Evolutionary conservation across 23 tunicate genomes (phyloP).

Genomic region (Oikopleura dioica): DNA sequence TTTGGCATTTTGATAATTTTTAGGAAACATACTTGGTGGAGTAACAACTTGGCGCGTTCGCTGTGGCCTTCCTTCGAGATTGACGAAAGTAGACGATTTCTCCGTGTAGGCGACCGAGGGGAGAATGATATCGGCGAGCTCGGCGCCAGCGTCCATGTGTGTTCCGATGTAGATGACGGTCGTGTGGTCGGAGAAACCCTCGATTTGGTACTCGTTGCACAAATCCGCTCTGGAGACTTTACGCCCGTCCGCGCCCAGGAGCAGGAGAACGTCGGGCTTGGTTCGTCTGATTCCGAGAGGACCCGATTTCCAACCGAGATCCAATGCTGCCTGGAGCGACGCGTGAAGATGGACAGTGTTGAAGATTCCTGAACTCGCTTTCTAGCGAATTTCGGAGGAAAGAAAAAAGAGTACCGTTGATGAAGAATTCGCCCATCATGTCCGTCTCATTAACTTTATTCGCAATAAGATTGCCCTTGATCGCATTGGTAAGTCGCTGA

Average conservation of each 20-base stretch:
- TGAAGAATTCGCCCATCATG: neutral
- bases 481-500: neutral
- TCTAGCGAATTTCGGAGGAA: too few relatives aligned
- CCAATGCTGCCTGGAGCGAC: constrained; percentile 35
- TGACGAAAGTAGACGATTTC: constrained; percentile 60
- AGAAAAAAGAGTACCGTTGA: too few relatives aligned
- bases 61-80: constrained; percentile 81
- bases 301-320: constrained; percentile 76
- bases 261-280: constrained; percentile 35
- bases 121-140: constrained; percentile 62
- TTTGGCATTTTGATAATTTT: neutral
- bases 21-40: constrained; percentile 24
- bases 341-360: neutral
- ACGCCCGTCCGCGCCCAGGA: constrained; percentile 72
- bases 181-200: neutral
- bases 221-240: constrained; percentile 14
- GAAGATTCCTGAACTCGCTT: too few relatives aligned
- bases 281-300: constrained; percentile 29
- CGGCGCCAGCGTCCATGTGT: constrained; percentile 68
- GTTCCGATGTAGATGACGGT: constrained; percentile 9
- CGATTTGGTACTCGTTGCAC: neutral
- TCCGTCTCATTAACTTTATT: neutral
- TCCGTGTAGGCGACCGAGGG: constrained; percentile 94
- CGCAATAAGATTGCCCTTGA: neutral
- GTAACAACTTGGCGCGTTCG: constrained; percentile 54